Conservation (phyloP, 2,888 invertebrate genomes). For the Amaurobius ferox region DNA sequence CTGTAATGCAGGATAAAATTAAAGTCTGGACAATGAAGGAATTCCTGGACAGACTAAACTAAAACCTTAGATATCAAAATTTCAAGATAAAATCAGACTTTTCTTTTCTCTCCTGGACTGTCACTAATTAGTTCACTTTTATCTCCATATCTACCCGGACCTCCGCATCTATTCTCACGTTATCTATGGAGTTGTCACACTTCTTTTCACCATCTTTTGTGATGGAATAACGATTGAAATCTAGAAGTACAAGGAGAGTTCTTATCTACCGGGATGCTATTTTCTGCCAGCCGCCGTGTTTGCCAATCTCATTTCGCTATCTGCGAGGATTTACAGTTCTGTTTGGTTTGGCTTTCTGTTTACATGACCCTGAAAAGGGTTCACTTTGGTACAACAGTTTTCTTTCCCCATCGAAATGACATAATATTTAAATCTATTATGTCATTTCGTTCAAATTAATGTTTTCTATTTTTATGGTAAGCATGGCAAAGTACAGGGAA, state of each 20-base stretch:
- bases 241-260: neutral
- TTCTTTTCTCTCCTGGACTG: neutral
- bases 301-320: neutral
- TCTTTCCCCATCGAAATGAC: too few relatives aligned
- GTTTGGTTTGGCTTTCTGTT: neutral
- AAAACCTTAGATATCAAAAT: too few relatives aligned
- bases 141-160: neutral
- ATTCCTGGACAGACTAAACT: too few relatives aligned
- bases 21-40: too few relatives aligned
- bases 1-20: too few relatives aligned
- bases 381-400: too few relatives aligned
- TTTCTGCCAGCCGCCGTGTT: neutral
- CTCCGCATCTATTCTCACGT: neutral
- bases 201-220: constrained; percentile 2
- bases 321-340: neutral
- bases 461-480: too few relatives aligned
- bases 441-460: too few relatives aligned
- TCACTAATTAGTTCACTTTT: neutral
- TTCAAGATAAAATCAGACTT: too few relatives aligned
- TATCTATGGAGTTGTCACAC: neutral
- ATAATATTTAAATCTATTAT: too few relatives aligned
- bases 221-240: neutral
- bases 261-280: neutral
- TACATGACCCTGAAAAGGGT: too few relatives aligned
- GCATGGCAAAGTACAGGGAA: too few relatives aligned